These are phyloP conservation scores for Pseudomyrmex concolor DNA, from an alignment of 1,140 invertebrate species.

Conservation along the genomic window DNA sequence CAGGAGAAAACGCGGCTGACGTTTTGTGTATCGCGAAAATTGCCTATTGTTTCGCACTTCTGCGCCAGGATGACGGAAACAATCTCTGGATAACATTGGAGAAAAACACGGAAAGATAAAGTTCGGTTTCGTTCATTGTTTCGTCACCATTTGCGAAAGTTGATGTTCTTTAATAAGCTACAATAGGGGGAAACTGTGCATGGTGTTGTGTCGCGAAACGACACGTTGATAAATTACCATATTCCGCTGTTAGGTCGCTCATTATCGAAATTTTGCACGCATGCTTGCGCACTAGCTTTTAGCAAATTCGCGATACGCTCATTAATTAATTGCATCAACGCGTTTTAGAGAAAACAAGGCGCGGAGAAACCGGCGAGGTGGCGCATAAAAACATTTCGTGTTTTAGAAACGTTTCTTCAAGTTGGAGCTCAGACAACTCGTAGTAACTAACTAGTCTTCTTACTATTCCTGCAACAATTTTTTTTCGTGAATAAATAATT, in stretches of 20 bases:
- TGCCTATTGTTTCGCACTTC: neutral
- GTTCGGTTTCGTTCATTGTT: conserved; percentile 28
- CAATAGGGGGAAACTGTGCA: conserved; percentile 20
- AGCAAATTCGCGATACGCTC: conserved; percentile 9
- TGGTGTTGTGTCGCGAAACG: neutral
- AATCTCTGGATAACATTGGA: neutral
- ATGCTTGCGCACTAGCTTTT: conserved; percentile 25
- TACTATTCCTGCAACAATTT: no score
- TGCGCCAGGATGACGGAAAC: neutral
- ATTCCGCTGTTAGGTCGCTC: conserved; percentile 9
- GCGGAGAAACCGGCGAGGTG: neutral
- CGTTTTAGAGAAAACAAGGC: neutral
- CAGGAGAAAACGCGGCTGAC: neutral
- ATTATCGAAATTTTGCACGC: conserved; percentile 56
- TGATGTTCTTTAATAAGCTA: conserved; percentile 49
- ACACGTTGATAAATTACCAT: conserved; percentile 45
- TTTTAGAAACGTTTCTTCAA: no score
- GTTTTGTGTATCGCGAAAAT: conserved; percentile 20
- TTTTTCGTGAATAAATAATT: no score
- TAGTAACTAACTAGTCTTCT: no score
- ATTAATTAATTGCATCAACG: conserved; percentile 49
- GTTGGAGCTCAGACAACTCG: no score
- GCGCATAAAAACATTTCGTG: neutral
- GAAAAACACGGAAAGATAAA: conserved; percentile 13
- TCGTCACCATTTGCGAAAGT: conserved; percentile 26